Evolutionary conservation across 37 sponge, comb jelly and placozoan genomes (phyloP), one percentile per base, ranked within the genome.

Genomic region (Beroe forskalii): DNA sequence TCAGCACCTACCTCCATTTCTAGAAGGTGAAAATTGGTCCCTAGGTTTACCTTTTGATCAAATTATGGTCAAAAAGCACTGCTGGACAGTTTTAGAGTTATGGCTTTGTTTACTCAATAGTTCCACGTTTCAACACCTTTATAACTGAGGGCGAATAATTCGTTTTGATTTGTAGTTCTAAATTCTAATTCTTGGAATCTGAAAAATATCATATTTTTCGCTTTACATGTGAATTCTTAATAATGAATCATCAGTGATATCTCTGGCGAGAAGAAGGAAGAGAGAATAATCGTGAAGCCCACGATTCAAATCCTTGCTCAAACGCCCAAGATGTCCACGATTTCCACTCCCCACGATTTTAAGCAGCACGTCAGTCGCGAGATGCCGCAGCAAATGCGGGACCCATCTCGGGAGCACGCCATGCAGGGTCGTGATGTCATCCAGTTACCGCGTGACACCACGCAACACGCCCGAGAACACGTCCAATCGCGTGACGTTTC

Each of bases 261-360:
- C 60, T 55, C 60, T n/a, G n/a, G 48, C 22, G 86, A 80, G 38
- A 41, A 80, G 20, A 41, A 80, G n/a, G 55, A 80, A 22, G 86
- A 80, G 24, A 20, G 86, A 20, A n/a, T 17, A 38, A 44, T 20
- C 44, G 86, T 41, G 23, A 80, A 80, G 22, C 86, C 86, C n/a
- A 80, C 86, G 1, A 80, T 80, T 48, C 86, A 80, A 44, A 80
- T 80, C 2, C 86, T 80, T n/a, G 42, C 86, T 8, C 86, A 80
- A 25, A 41, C 86, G 4, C 86, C 86, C 20, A 69, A 69, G 32
- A 27, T 69, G 17, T 31, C 72, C 38, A 27, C 27, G 32, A 32
- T 32, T 14, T 36, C 27, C 38, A 32, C 28, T 4, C 72, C 28
- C 19, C 27, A 32, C 38, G 72, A 69, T 1, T 69, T 33, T 37